phyloP scores from a whole-genome alignment of 2,888 invertebrate genomes.

The Lasioglossum oenotherae region DNA sequence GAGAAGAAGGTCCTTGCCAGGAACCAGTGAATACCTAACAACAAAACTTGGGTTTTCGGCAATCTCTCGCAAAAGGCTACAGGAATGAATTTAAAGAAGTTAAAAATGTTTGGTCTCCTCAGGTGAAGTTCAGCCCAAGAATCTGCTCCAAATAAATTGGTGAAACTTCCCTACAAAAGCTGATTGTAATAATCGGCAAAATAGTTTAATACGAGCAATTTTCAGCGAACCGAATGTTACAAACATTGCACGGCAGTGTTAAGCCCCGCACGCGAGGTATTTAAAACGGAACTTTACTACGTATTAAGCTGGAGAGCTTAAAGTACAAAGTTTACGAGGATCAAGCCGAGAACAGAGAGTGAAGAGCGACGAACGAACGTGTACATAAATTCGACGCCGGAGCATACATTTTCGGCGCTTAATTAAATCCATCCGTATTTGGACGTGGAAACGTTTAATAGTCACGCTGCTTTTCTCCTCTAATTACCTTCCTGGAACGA shows the following conservation, averaged over 20 bases:
- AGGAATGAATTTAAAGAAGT: too few species aligned
- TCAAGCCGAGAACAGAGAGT: neutral
- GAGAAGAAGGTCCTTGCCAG: too few species aligned
- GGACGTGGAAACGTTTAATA: constrained; percentile 42
- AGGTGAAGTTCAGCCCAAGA: too few species aligned
- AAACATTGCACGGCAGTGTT: neutral
- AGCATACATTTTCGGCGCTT: constrained; percentile 21
- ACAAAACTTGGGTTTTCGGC: too few species aligned
- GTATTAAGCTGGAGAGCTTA: constrained; percentile 2
- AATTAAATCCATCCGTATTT: constrained; percentile 39
- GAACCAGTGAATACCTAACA: too few species aligned
- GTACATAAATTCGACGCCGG: constrained; percentile 20
- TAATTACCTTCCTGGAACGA: constrained; percentile 41
- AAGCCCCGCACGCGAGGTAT: neutral
- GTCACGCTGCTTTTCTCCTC: constrained; percentile 24
- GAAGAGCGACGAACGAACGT: constrained; percentile 7
- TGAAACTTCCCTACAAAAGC: neutral
- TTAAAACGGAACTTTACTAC: neutral
- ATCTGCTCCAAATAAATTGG: too few species aligned
- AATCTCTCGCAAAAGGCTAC: too few species aligned
- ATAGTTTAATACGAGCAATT: neutral
- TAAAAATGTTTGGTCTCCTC: too few species aligned
- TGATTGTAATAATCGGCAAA: neutral
- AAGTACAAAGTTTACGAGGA: constrained; percentile 21
- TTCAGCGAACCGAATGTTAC: neutral